These are phyloP conservation scores for Acrocyrtus sp. DNA, from an alignment of 2,888 invertebrate species.

Conservation along the genomic window DNA sequence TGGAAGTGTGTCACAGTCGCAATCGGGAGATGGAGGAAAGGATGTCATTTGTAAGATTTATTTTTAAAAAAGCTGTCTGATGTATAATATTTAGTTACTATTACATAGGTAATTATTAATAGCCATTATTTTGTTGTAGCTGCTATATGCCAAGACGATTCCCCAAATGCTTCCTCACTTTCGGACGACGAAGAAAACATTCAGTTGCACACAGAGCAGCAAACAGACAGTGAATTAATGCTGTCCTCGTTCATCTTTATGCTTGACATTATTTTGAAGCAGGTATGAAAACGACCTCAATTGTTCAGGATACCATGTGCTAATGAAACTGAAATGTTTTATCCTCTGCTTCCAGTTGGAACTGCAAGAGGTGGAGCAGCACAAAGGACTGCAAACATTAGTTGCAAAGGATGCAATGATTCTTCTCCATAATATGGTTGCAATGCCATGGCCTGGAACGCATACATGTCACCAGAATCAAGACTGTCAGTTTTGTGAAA, in stretches of 20 bases:
- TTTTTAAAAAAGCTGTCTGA: too few relatives aligned
- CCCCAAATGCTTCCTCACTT: conserved; percentile 75
- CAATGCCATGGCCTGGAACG: conserved; percentile 75
- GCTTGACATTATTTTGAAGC: conserved; percentile 94
- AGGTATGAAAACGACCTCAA: conserved; percentile 73
- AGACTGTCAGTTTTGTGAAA: conserved; percentile 93
- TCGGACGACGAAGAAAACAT: conserved; percentile 72
- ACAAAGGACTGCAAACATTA: conserved; percentile 80
- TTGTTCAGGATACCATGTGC: not conserved
- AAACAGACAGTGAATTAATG: conserved; percentile 78
- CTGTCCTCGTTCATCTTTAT: conserved; percentile 96
- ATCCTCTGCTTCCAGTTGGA: conserved; percentile 81
- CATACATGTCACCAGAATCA: conserved; percentile 70
- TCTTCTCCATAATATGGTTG: conserved; percentile 80
- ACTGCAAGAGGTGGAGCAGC: conserved; percentile 83
- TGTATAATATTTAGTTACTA: not conserved
- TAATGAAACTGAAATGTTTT: too few relatives aligned
- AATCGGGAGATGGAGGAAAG: conserved; percentile 57
- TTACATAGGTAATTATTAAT: too few relatives aligned
- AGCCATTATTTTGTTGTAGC: conserved; percentile 65
- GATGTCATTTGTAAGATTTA: conserved; percentile 60
- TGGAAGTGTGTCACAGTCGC: conserved; percentile 63
- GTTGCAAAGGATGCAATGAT: conserved; percentile 80
- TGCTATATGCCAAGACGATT: conserved; percentile 76
- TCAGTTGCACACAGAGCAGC: conserved; percentile 74